A percentile compares a stretch with the other conserved stretches of the same genome.
phyloP scores from a whole-genome alignment of 1,140 invertebrate species.

The Contarinia nasturtii region DNA sequence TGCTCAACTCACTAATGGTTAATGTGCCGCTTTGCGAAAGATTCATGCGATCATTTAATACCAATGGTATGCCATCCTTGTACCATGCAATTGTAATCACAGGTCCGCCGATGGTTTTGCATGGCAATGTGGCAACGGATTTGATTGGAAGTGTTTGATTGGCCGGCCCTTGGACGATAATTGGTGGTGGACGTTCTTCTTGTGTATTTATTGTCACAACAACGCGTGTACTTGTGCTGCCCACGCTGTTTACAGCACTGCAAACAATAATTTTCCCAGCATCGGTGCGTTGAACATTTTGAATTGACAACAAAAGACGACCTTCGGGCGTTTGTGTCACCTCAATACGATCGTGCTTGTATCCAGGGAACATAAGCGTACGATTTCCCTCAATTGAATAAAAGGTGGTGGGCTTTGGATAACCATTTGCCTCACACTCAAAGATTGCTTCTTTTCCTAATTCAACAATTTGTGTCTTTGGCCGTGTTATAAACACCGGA shows the following conservation, averaged over 20 bases:
- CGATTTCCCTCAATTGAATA: constrained; percentile 61
- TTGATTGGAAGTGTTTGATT: constrained; percentile 74
- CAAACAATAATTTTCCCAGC: constrained; percentile 51
- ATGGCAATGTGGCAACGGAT: constrained; percentile 56
- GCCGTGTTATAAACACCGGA: constrained; percentile 39
- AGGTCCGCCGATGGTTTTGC: constrained; percentile 53
- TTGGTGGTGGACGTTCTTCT: constrained; percentile 64
- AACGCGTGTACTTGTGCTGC: constrained; percentile 54
- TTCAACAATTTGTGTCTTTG: constrained; percentile 43
- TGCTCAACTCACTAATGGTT: constrained; percentile 54
- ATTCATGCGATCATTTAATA: constrained; percentile 37
- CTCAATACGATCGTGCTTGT: constrained; percentile 33
- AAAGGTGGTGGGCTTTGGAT: constrained; percentile 49
- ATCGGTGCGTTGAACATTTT: constrained; percentile 38
- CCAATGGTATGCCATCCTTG: constrained; percentile 49
- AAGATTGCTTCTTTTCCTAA: constrained; percentile 41
- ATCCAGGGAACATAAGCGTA: constrained; percentile 46
- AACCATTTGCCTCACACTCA: constrained; percentile 44
- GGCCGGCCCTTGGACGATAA: constrained; percentile 69
- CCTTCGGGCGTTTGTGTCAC: constrained; percentile 37
- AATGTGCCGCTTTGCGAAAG: constrained; percentile 48
- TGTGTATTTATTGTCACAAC: constrained; percentile 55
- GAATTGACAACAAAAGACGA: constrained; percentile 36
- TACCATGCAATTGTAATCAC: constrained; percentile 68
- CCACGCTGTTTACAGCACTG: constrained; percentile 62